phyloP scores from a whole-genome alignment of 2,113 vertebrate species.

The Malurus melanocephalus region DNA sequence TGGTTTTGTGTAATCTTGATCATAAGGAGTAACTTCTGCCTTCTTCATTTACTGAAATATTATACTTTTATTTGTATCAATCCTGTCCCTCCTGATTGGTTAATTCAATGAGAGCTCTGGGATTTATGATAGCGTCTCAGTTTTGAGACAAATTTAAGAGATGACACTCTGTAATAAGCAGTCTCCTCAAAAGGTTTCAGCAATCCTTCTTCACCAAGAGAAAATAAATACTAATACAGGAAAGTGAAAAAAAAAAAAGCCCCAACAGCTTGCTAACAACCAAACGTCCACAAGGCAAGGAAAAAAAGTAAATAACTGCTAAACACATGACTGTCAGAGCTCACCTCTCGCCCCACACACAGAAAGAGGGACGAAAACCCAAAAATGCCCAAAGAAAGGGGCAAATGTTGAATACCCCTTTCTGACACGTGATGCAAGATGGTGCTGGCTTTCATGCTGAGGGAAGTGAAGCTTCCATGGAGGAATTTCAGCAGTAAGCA shows the following conservation, averaged over 20 bases:
- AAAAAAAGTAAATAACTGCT: background rate
- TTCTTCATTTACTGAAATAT: background rate
- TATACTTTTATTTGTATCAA: slow-evolving; percentile 7
- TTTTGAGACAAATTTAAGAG: background rate
- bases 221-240: background rate
- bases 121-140: background rate
- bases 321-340: fast-evolving
- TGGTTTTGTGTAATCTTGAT: background rate
- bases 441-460: background rate
- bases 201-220: background rate
- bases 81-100: background rate
- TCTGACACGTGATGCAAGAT: background rate
- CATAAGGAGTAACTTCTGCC: background rate
- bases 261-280: background rate
- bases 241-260: background rate
- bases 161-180: background rate
- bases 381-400: background rate
- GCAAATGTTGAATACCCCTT: background rate
- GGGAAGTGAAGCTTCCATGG: background rate
- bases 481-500: background rate
- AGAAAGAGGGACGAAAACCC: background rate
- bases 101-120: background rate
- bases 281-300: background rate
- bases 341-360: fast-evolving
- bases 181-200: background rate